Percentiles rank a stretch among this genome's conserved stretches.
These are phyloP conservation scores for Plagodis dolabraria DNA, from an alignment of 2,888 invertebrate species.

Conservation along the genomic window DNA sequence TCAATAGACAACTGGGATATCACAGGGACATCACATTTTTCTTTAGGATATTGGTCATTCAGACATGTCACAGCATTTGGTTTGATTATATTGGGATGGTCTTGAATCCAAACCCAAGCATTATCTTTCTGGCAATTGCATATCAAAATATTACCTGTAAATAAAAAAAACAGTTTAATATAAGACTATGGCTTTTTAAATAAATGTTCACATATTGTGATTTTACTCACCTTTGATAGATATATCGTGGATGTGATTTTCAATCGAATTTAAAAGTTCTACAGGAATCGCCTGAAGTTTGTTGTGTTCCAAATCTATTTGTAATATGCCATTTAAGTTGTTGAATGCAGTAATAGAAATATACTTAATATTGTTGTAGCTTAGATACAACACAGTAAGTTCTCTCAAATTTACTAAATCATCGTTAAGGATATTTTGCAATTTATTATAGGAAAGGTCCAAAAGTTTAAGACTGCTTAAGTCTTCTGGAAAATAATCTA, in stretches of 20 bases:
- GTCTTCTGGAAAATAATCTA: slow-evolving; percentile 92
- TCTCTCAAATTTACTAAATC: slow-evolving; percentile 91
- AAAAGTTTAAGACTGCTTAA: slow-evolving; percentile 90
- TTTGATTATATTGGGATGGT: slow-evolving; percentile 87
- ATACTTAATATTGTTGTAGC: slow-evolving; percentile 92
- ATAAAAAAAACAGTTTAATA: slow-evolving; percentile 15
- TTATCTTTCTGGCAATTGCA: slow-evolving; percentile 96
- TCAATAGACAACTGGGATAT: slow-evolving; percentile 93
- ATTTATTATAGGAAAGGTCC: slow-evolving; percentile 93
- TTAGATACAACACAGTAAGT: slow-evolving; percentile 91
- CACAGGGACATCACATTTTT: slow-evolving; percentile 87
- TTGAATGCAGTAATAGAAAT: slow-evolving; percentile 92
- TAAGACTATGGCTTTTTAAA: neutral
- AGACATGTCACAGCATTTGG: slow-evolving; percentile 64
- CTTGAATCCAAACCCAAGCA: slow-evolving; percentile 96
- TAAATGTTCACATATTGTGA: neutral
- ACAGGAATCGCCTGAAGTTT: slow-evolving; percentile 92
- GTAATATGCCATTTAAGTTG: slow-evolving; percentile 90
- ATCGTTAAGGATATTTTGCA: slow-evolving; percentile 90
- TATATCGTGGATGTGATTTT: slow-evolving; percentile 92
- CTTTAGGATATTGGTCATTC: slow-evolving; percentile 74
- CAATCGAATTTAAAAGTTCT: slow-evolving; percentile 91
- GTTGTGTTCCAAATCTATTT: slow-evolving; percentile 92
- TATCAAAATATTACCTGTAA: slow-evolving; percentile 93
- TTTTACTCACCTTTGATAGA: slow-evolving; percentile 89